Conservation (phyloP, 2,797 vertebrate genomes). For the Sebastes cheni region DNA sequence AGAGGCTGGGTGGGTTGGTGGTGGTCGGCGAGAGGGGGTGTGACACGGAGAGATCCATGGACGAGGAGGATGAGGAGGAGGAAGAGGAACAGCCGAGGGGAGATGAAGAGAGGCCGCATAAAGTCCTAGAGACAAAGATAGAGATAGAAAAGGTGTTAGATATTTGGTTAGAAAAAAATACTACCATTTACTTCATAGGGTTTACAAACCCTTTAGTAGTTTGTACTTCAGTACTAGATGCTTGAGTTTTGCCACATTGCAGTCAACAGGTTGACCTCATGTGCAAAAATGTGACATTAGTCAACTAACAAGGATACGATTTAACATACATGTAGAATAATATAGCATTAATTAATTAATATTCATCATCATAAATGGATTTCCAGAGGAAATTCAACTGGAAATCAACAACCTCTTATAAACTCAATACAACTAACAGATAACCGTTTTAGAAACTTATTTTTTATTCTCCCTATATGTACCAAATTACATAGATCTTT, state of each 20-base stretch:
- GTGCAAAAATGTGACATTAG: neutral
- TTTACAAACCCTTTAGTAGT: neutral
- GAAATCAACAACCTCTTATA: neutral
- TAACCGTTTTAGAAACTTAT: neutral
- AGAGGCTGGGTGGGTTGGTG: conserved; percentile 87
- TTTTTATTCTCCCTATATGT: neutral
- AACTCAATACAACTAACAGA: neutral
- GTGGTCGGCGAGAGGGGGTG: conserved; percentile 84
- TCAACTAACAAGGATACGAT: neutral
- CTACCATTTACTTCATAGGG: neutral
- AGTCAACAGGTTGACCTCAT: no score
- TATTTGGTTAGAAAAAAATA: neutral
- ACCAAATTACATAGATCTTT: neutral
- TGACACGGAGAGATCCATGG: conserved; percentile 71
- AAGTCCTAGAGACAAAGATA: conserved; percentile 82
- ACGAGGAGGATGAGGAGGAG: conserved; percentile 68
- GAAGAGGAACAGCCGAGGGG: conserved; percentile 67
- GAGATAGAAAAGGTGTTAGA: neutral
- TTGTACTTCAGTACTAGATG: no score
- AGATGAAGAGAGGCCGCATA: conserved; percentile 84
- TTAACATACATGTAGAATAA: neutral
- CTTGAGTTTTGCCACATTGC: neutral
- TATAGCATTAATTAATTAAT: neutral
- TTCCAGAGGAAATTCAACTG: neutral
- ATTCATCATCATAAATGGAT: neutral